Evolutionary conservation across 2,113 vertebrate genomes (phyloP), one percentile per base, ranked within the genome.

Genomic region (Athene noctua): DNA sequence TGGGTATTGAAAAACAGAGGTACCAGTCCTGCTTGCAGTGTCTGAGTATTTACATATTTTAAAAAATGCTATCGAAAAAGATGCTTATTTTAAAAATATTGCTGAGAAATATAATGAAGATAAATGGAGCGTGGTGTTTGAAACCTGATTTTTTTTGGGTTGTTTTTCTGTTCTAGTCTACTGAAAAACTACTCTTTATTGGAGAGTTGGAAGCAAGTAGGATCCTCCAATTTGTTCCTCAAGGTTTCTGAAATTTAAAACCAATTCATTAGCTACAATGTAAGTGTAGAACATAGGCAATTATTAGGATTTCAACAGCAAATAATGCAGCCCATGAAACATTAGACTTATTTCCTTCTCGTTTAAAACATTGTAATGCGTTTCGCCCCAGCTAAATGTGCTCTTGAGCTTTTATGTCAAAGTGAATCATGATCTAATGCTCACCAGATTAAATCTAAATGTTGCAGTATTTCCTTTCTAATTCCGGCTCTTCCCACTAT

Each of bases 251-350:
- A 87, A 87, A 82, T 75, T 61, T 75, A 85, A 82, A 85, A 30
- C 46, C 36, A 80, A 82, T 95, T 95, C 66, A 77, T 92, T 91
- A 87, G 78, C 57, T 38, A 61, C 77, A 77, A 72, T 3, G 3
- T 65, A 87, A 75, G 61, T 65, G 66, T 57, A 57, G 78, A 91
- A 17, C 9, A 4, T 29, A 68, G 91, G 80, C 84, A 89, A 30
- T 92, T 86, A 88, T 95, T 78, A 89, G 92, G 89, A 95, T 94
- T 97, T 91, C 86, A 89, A 77, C 96, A 95, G 92, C 96, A 97
- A 96, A 94, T 90, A 95, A 89, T 51, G 88, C 70, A 87, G 91
- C 63, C 58, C 84, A 5, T 87, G 83, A 92, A 97, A 95, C 81
- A 80, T 94, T 82, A 91, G 90, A 74, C 81, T 91, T 80, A 87